Evolutionary conservation across 2,888 invertebrate genomes (phyloP).

Genomic region (Norana najaformis): DNA sequence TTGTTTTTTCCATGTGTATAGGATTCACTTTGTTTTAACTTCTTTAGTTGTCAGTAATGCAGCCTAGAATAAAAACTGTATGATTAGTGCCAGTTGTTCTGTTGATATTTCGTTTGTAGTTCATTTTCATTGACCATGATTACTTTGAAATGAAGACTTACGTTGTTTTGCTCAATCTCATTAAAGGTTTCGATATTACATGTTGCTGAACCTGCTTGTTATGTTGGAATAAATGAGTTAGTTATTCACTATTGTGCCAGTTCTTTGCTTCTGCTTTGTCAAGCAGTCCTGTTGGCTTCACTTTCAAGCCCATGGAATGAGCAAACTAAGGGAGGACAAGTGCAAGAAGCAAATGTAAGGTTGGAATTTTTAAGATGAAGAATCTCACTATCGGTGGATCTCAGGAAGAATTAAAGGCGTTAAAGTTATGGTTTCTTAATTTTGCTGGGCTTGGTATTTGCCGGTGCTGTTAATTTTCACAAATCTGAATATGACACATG

Average conservation of each 20-base stretch:
- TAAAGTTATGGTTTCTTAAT: background rate
- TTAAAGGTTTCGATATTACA: background rate
- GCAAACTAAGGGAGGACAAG: background rate
- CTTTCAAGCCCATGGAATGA: background rate
- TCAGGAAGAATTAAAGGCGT: background rate
- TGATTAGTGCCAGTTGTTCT: background rate
- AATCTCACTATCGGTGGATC: background rate
- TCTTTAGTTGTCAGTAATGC: background rate
- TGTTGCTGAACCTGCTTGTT: background rate
- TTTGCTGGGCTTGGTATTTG: background rate
- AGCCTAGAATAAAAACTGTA: background rate
- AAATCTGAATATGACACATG: background rate
- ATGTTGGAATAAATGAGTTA: background rate
- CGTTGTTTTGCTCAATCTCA: background rate
- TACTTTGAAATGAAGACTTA: background rate
- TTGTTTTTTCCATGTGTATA: background rate
- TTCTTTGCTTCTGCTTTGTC: background rate
- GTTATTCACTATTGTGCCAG: background rate
- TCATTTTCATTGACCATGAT: background rate
- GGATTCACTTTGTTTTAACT: background rate
- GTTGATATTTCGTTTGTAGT: background rate
- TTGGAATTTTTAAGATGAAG: background rate
- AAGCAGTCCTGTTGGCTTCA: background rate
- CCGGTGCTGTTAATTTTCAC: background rate
- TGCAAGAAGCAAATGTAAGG: background rate